A percentile compares a stretch with the other conserved stretches of the same genome.
phyloP scores from a whole-genome alignment of 2,888 invertebrate species.

The Poecilobothrus nobilitatus region DNA sequence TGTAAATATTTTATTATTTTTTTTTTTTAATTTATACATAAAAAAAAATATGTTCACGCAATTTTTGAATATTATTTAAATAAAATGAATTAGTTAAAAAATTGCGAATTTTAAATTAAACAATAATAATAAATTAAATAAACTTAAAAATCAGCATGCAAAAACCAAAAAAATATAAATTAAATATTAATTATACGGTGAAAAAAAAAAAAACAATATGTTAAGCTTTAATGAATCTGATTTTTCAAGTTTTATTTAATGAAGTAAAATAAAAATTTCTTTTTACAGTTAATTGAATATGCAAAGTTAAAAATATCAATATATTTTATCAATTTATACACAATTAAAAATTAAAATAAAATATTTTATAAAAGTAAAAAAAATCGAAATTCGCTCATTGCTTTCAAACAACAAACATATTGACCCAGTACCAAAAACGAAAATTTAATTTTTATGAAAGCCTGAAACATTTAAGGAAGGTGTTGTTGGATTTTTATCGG shows the following conservation, averaged over 20 bases:
- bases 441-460: not conserved
- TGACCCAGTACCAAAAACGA: not conserved
- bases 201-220: not conserved
- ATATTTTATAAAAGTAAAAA: not conserved
- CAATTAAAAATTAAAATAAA: not conserved
- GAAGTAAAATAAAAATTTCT: too few species aligned
- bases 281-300: not conserved
- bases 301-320: not conserved
- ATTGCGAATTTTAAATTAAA: too few species aligned
- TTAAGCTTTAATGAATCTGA: too few species aligned
- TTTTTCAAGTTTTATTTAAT: too few species aligned
- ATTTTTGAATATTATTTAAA: too few species aligned
- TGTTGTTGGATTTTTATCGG: conserved; percentile 12
- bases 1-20: not conserved
- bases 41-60: not conserved
- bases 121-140: not conserved
- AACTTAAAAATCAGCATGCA: not conserved
- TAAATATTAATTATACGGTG: too few species aligned
- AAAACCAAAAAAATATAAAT: not conserved
- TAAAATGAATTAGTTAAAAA: too few species aligned
- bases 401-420: conserved; percentile 2
- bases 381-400: not conserved
- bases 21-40: not conserved
- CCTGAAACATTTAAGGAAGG: not conserved
- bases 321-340: not conserved